Conservation (phyloP, 2,888 invertebrate genomes). For the Drosophila niveifrons region DNA sequence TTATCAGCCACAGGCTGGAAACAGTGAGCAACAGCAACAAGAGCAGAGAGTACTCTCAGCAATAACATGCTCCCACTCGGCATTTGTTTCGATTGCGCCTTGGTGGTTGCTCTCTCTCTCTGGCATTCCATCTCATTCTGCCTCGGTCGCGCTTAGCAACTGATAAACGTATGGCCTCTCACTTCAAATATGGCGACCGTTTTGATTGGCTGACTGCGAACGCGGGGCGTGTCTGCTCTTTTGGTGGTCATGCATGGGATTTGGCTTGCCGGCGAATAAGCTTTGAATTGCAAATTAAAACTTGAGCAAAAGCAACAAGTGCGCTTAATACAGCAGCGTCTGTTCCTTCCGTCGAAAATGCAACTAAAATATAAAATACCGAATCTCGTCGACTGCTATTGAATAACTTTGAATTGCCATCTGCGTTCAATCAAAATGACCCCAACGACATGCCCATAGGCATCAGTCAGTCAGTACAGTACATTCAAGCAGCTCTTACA, state of each 20-base stretch:
- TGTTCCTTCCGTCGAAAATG: constrained; percentile 38
- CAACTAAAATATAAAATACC: no score
- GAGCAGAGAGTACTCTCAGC: background rate
- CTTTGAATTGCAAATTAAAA: constrained; percentile 35
- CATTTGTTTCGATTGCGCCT: constrained; percentile 55
- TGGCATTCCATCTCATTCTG: constrained; percentile 1
- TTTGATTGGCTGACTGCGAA: constrained; percentile 56
- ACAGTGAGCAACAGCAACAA: constrained; percentile 29
- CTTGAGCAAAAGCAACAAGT: constrained; percentile 66
- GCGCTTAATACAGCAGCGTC: constrained; percentile 46
- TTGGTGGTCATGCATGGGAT: constrained; percentile 42
- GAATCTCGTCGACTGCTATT: constrained; percentile 52
- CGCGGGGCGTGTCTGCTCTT: constrained; percentile 42
- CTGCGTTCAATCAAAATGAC: constrained; percentile 57
- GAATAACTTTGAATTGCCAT: constrained; percentile 63
- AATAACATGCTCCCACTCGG: constrained; percentile 51
- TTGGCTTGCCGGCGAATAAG: constrained; percentile 48
- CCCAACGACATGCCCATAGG: constrained; percentile 17
- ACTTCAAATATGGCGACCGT: constrained; percentile 74
- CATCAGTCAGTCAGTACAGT: constrained; percentile 3
- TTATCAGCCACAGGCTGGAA: constrained; percentile 35
- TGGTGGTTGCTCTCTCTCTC: constrained; percentile 40
- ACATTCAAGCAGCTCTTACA: constrained; percentile 20
- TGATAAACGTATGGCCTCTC: constrained; percentile 52
- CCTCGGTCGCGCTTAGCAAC: constrained; percentile 23